Percentiles rank a stretch among this genome's conserved stretches.
Evolutionary conservation across 1,140 invertebrate genomes (phyloP).

Genomic region (Pteromalus puparum): DNA sequence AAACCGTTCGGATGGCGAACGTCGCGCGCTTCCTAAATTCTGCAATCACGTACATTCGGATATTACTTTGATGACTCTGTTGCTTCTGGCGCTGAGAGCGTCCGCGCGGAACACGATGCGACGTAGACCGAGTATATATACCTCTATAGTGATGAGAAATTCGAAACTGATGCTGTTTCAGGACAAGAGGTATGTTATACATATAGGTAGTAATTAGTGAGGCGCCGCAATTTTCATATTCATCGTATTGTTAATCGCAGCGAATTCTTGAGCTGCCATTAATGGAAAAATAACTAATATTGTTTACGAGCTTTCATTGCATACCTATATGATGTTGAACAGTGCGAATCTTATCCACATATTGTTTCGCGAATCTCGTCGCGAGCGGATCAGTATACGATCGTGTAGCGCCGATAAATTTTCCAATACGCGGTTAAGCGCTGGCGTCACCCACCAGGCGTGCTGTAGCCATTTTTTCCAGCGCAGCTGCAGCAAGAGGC

Average conservation of each 20-base stretch:
- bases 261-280: too few species aligned
- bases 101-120: background rate
- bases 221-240: background rate
- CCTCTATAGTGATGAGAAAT: background rate
- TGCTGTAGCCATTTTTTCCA: background rate
- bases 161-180: background rate
- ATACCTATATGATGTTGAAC: too few species aligned
- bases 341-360: background rate
- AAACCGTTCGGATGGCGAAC: background rate
- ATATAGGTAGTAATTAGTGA: too few species aligned
- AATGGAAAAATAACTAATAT: too few species aligned
- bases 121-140: background rate
- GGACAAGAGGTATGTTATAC: background rate
- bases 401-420: background rate
- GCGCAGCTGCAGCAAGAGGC: background rate
- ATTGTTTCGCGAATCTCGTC: background rate
- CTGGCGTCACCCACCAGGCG: background rate
- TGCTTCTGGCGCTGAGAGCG: background rate
- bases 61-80: background rate
- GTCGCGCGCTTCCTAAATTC: background rate
- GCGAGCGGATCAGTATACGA: background rate
- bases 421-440: conserved; percentile 13
- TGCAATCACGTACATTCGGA: background rate
- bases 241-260: too few species aligned
- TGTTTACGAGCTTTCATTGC: too few species aligned